A percentile compares a stretch with the other conserved stretches of the same genome.
These are phyloP conservation scores for Macropodus opercularis DNA, from an alignment of 2,797 vertebrate genomes.

Conservation along the genomic window DNA sequence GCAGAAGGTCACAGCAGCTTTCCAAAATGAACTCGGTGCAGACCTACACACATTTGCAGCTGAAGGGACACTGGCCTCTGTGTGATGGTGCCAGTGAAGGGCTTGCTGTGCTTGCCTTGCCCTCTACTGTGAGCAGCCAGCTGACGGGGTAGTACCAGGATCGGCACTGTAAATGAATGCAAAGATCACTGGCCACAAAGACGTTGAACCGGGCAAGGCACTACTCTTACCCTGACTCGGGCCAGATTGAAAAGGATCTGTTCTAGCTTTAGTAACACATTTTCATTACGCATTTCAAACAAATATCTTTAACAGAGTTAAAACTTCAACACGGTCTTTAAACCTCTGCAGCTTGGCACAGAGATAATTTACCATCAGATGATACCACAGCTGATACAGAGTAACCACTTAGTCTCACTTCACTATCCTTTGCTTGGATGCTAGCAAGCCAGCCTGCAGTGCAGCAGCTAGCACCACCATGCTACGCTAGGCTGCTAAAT, in stretches of 20 bases:
- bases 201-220: conserved; percentile 22
- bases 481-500: conserved; percentile 38
- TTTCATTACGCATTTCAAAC: neutral
- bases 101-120: conserved; percentile 54
- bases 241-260: neutral
- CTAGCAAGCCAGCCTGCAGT: conserved; percentile 42
- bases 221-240: conserved; percentile 17
- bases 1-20: conserved; percentile 28
- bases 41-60: conserved; percentile 39
- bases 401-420: conserved; percentile 27
- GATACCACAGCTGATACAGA: neutral
- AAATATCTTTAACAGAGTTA: neutral
- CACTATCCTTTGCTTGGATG: conserved; percentile 15
- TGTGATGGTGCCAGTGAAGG: conserved; percentile 59
- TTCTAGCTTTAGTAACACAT: neutral
- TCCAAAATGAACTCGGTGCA: conserved; percentile 18
- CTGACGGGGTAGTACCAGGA: conserved; percentile 70
- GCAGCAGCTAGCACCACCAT: conserved; percentile 42
- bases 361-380: neutral
- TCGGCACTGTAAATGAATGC: conserved; percentile 62
- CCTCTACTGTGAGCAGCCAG: conserved; percentile 48
- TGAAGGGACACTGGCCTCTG: conserved; percentile 71
- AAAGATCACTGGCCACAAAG: conserved; percentile 59
- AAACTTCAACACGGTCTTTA: neutral
- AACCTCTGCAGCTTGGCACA: neutral